Conservation (phyloP, 1,140 invertebrate genomes). For the Formica selysi region DNA sequence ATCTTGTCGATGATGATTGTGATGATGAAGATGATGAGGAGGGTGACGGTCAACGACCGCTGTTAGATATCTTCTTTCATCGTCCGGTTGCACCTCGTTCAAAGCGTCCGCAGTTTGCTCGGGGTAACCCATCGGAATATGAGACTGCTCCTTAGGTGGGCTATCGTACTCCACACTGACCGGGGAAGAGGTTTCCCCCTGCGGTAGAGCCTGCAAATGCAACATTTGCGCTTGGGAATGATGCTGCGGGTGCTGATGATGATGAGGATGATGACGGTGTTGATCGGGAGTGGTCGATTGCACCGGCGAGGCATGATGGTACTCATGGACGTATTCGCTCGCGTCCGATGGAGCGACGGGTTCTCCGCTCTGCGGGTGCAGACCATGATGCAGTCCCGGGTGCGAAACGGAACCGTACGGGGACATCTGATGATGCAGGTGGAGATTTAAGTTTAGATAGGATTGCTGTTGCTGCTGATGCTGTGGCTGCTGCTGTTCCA, state of each 20-base stretch:
- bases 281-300: constrained; percentile 74
- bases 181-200: constrained; percentile 76
- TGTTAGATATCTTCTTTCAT: constrained; percentile 78
- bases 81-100: constrained; percentile 76
- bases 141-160: constrained; percentile 78
- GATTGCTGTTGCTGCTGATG: constrained; percentile 83
- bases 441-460: constrained; percentile 84
- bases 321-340: constrained; percentile 77
- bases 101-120: constrained; percentile 75
- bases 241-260: constrained; percentile 68
- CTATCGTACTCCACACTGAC: constrained; percentile 78
- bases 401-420: constrained; percentile 68
- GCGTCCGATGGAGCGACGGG: constrained; percentile 65
- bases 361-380: constrained; percentile 74
- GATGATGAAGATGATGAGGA: constrained; percentile 75
- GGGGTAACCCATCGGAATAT: constrained; percentile 74
- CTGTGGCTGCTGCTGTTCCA: constrained; percentile 81
- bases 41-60: constrained; percentile 79
- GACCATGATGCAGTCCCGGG: constrained; percentile 71
- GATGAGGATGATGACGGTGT: constrained; percentile 70
- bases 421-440: constrained; percentile 85
- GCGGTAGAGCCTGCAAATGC: constrained; percentile 75
- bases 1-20: constrained; percentile 72
- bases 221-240: constrained; percentile 75
- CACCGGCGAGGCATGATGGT: constrained; percentile 73